Conservation (phyloP, 2,797 vertebrate genomes). For the Pseudochaenichthys georgianus region DNA sequence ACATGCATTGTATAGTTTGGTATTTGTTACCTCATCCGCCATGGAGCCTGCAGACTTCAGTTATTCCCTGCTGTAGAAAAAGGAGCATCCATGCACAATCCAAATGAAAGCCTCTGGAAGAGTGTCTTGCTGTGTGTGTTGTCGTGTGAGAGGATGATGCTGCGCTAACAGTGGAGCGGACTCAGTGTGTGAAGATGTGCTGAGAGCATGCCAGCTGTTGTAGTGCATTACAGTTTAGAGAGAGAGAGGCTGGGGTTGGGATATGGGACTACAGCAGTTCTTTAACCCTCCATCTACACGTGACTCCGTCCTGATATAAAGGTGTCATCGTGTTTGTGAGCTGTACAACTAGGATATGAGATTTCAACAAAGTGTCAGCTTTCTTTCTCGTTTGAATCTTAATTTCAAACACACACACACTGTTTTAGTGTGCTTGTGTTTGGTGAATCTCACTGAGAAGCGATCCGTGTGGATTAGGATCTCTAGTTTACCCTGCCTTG, state of each 20-base stretch:
- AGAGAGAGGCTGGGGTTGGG: constrained; percentile 13
- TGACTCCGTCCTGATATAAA: not conserved
- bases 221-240: constrained; percentile 31
- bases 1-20: too few relatives aligned
- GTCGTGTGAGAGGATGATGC: constrained; percentile 40
- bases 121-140: constrained; percentile 7
- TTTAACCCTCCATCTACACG: not conserved
- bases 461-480: constrained; percentile 35
- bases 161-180: constrained; percentile 9
- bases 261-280: not conserved
- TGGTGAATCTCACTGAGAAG: constrained; percentile 22
- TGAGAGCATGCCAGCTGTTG: constrained; percentile 56
- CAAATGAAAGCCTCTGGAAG: constrained; percentile 21
- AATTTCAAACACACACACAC: not conserved
- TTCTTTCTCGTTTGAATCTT: too few relatives aligned
- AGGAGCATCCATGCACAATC: constrained; percentile 42
- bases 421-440: constrained; percentile 3
- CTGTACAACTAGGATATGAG: constrained; percentile 1
- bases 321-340: constrained; percentile 19
- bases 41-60: constrained; percentile 2
- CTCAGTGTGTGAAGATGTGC: constrained; percentile 20
- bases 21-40: constrained; percentile 33
- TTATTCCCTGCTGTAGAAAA: not conserved
- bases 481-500: constrained; percentile 4
- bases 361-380: not conserved